Evolutionary conservation across 2,888 invertebrate species (phyloP).

Genomic region (Cryptocephalus primarius): DNA sequence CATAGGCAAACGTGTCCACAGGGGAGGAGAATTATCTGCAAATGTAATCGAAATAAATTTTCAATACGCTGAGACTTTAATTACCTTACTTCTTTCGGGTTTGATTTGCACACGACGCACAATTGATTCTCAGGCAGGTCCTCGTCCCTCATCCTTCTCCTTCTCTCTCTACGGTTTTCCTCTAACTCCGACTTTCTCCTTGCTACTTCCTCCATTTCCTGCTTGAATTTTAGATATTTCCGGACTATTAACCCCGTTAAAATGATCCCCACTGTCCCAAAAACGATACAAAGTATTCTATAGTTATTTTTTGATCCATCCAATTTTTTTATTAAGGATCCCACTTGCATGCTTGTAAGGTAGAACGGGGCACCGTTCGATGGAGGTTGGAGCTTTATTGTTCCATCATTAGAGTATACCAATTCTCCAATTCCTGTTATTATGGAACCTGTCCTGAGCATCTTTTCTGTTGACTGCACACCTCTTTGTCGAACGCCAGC

Average conservation of each 20-base stretch:
- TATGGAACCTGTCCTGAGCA: conserved; percentile 70
- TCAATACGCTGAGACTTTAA: not conserved
- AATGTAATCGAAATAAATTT: conserved; percentile 11
- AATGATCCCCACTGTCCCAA: conserved; percentile 44
- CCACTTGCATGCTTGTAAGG: conserved; percentile 67
- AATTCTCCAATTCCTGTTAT: conserved; percentile 72
- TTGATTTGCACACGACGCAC: conserved; percentile 78
- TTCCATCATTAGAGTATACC: conserved; percentile 48
- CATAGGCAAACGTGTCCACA: conserved; percentile 88
- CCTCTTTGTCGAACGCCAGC: conserved; percentile 75
- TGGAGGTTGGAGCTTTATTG: conserved; percentile 63
- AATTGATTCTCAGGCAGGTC: conserved; percentile 53
- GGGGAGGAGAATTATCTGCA: conserved; percentile 68
- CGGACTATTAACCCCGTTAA: conserved; percentile 40
- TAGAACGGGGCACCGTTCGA: conserved; percentile 60
- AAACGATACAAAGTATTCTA: conserved; percentile 43
- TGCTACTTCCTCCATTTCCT: conserved; percentile 46
- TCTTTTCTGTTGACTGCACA: conserved; percentile 77
- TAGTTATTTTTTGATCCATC: conserved; percentile 59
- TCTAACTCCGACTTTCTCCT: conserved; percentile 51
- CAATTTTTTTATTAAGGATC: conserved; percentile 60
- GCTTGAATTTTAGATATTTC: conserved; percentile 40
- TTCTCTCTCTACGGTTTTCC: conserved; percentile 51
- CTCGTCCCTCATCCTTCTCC: conserved; percentile 52
- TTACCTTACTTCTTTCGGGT: conserved; percentile 63